These are phyloP conservation scores for Diacarnus erythraeanus DNA, from an alignment of 37 sponge, comb jelly and placozoan species.

Conservation along the genomic window DNA sequence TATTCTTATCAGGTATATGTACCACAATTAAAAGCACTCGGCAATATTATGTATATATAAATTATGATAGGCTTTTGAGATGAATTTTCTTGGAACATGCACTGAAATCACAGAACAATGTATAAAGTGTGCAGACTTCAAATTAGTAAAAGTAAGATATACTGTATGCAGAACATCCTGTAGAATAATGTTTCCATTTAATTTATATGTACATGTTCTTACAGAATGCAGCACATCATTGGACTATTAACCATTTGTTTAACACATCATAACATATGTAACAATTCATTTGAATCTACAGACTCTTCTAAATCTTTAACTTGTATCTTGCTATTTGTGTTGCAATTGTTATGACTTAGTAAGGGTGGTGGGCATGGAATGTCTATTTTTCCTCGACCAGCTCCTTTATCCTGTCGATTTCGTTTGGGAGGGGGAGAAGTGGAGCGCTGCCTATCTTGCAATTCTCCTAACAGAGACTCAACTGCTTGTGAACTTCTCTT, in stretches of 20 bases:
- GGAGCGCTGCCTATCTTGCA: background rate
- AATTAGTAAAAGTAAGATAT: too few relatives aligned
- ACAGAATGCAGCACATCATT: background rate
- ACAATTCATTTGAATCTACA: slow-evolving; percentile 5
- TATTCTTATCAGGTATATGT: background rate
- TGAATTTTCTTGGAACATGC: background rate
- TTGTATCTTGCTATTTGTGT: background rate
- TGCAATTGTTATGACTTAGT: background rate
- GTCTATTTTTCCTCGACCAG: background rate
- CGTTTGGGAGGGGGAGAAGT: background rate
- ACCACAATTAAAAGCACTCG: too few relatives aligned
- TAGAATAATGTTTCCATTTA: too few relatives aligned
- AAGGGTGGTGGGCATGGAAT: background rate
- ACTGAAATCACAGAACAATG: background rate
- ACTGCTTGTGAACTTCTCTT: background rate
- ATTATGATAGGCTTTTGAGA: background rate
- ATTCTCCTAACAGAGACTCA: slow-evolving; percentile 3
- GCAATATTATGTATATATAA: background rate
- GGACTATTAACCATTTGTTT: slow-evolving; percentile 4
- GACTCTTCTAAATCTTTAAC: background rate
- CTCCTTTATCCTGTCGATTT: background rate
- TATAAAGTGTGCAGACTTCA: too few relatives aligned
- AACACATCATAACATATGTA: slow-evolving; percentile 4
- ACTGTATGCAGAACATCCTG: too few relatives aligned
- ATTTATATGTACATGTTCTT: too few relatives aligned